phyloP scores from a whole-genome alignment of 37 sponge, comb jelly and placozoan genomes.

The Sycon ciliatum region DNA sequence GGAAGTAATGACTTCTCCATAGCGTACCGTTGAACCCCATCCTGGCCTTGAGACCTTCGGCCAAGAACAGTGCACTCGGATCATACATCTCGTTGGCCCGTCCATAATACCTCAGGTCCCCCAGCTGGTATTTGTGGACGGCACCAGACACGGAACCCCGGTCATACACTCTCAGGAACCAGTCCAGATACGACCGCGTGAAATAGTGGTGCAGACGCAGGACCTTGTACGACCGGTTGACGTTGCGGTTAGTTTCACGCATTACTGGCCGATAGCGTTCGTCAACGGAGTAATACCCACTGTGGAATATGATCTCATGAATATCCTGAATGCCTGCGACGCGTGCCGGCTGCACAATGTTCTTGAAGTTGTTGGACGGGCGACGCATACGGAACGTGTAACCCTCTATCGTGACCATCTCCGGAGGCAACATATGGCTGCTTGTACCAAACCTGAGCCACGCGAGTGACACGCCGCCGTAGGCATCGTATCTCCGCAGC shows the following conservation, averaged over 20 bases:
- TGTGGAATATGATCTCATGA: neutral
- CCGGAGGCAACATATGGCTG: neutral
- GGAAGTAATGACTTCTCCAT: too few species aligned
- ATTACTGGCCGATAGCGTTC: neutral
- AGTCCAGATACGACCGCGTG: neutral
- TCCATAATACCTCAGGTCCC: too few species aligned
- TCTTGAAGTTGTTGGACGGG: neutral
- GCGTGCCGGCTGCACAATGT: neutral
- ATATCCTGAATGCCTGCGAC: neutral
- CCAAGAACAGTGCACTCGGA: too few species aligned
- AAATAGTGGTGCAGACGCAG: conserved; percentile 1
- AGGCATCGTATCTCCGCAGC: neutral
- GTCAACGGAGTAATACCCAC: conserved; percentile 2
- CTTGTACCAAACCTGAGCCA: neutral
- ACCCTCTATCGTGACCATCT: neutral
- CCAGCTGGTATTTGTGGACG: too few species aligned
- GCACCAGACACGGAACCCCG: too few species aligned
- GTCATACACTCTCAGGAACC: neutral
- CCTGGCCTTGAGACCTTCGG: too few species aligned
- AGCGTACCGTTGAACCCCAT: too few species aligned
- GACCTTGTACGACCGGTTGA: neutral
- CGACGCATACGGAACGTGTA: neutral
- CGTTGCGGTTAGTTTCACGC: neutral
- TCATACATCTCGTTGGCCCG: too few species aligned
- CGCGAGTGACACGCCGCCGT: neutral